phyloP scores from a whole-genome alignment of 2,113 vertebrate genomes.

The Carassius gibelio region DNA sequence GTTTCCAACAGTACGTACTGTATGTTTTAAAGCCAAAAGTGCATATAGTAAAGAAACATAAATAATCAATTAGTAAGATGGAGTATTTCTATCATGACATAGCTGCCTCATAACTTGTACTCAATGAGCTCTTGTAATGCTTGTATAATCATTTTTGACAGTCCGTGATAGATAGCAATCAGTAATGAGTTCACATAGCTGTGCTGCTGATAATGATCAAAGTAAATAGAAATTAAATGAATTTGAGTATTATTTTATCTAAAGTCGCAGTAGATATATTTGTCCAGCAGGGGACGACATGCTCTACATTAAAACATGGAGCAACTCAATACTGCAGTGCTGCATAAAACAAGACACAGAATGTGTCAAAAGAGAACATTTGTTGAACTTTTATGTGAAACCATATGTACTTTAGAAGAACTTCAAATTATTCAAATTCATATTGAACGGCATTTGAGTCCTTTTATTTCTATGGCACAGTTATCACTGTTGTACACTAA shows the following conservation, averaged over 20 bases:
- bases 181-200: not conserved
- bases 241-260: not conserved
- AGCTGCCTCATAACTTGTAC: not conserved
- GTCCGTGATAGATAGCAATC: not conserved
- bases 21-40: not conserved
- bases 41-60: not conserved
- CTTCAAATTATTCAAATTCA: not conserved
- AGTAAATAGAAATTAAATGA: not conserved
- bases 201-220: not conserved
- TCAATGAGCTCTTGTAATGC: constrained; percentile 8
- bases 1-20: not conserved
- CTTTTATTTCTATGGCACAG: too few species aligned
- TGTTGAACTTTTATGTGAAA: not conserved
- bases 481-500: not conserved
- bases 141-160: constrained; percentile 7
- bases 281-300: constrained; percentile 29
- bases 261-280: not conserved
- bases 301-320: not conserved
- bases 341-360: not conserved
- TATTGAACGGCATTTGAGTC: not conserved
- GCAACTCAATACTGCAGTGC: not conserved
- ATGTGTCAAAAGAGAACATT: not conserved
- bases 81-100: not conserved
- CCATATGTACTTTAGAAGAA: not conserved
- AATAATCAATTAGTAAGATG: not conserved